These are phyloP conservation scores for Aphidoletes aphidimyza DNA, from an alignment of 2,888 invertebrate species.

Conservation along the genomic window DNA sequence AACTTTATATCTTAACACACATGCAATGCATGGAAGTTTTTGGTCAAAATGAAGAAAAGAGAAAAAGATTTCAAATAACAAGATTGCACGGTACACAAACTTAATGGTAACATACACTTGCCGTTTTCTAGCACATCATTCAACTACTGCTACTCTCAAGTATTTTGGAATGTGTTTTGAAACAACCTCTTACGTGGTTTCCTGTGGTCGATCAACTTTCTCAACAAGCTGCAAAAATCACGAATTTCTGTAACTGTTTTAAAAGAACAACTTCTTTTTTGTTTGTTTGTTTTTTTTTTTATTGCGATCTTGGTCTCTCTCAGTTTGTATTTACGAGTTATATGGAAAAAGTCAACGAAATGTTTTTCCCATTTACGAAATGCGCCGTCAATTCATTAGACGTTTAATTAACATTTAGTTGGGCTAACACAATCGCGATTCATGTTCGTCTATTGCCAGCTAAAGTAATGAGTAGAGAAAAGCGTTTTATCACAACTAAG, in stretches of 20 bases:
- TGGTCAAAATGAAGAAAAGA: too few species aligned
- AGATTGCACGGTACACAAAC: too few species aligned
- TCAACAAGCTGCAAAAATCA: not conserved
- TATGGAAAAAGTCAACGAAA: too few species aligned
- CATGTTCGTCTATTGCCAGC: not conserved
- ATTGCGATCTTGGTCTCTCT: not conserved
- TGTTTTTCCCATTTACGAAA: not conserved
- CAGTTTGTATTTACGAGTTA: too few species aligned
- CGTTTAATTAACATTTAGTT: slow-evolving; percentile 7
- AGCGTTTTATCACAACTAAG: not conserved
- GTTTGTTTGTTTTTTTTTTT: not conserved
- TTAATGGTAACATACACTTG: too few species aligned
- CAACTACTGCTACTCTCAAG: too few species aligned
- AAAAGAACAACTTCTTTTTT: too few species aligned
- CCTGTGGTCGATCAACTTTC: not conserved
- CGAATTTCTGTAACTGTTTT: too few species aligned
- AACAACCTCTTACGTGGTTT: not conserved
- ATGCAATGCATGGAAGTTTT: too few species aligned
- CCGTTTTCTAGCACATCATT: not conserved
- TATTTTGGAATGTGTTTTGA: slow-evolving; percentile 10
- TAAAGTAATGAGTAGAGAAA: not conserved
- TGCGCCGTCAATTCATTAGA: slow-evolving; percentile 34
- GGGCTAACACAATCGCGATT: not conserved
- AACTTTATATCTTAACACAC: too few species aligned
- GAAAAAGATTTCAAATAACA: too few species aligned